phyloP scores from a whole-genome alignment of 2,888 invertebrate genomes.

The Scaptomyza polygonia region DNA sequence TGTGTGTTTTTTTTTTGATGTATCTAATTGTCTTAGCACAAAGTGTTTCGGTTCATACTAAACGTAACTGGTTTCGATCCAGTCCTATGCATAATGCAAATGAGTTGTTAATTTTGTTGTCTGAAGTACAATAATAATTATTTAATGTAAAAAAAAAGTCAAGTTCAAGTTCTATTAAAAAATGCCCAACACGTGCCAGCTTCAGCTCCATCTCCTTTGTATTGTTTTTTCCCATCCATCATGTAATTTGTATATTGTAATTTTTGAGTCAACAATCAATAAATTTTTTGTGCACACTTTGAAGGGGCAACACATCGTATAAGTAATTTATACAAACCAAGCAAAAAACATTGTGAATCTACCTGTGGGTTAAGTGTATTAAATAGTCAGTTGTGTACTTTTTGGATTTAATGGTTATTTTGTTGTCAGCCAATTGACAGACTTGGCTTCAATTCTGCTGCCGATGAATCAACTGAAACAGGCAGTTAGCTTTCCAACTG shows the following conservation, averaged over 20 bases:
- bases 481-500: background rate
- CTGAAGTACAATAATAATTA: conserved; percentile 30
- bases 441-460: conserved; percentile 10
- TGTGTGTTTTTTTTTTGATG: background rate
- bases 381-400: background rate
- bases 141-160: conserved; percentile 27
- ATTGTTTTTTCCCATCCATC: conserved; percentile 55
- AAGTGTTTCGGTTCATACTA: background rate
- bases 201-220: background rate
- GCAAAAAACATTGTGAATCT: background rate
- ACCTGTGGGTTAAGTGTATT: background rate
- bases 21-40: background rate
- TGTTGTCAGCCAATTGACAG: conserved; percentile 13
- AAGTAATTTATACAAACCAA: conserved; percentile 4
- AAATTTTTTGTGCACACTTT: conserved; percentile 15
- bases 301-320: conserved; percentile 34
- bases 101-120: conserved; percentile 1
- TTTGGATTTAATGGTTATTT: background rate
- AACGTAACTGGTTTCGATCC: conserved; percentile 39
- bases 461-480: conserved; percentile 31
- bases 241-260: conserved; percentile 65
- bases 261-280: conserved; percentile 42
- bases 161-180: conserved; percentile 18
- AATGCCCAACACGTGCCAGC: conserved; percentile 60
- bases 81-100: conserved; percentile 28